These are phyloP conservation scores for Hemibagrus wyckioides DNA, from an alignment of 2,113 vertebrate species.

Conservation along the genomic window DNA sequence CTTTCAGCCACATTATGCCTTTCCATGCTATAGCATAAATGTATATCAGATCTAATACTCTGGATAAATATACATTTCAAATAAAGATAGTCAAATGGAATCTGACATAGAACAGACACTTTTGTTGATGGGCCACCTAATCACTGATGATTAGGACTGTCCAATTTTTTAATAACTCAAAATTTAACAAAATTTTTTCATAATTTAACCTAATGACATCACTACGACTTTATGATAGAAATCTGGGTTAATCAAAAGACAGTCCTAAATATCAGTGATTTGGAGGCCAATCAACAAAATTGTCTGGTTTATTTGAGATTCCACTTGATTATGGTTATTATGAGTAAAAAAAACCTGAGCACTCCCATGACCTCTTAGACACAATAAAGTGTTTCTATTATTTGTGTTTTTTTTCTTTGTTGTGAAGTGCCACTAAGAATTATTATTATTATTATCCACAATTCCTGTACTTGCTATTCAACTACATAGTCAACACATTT, in stretches of 20 bases:
- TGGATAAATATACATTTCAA: not conserved
- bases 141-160: not conserved
- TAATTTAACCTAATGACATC: too few relatives aligned
- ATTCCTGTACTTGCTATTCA: not conserved
- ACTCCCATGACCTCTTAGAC: not conserved
- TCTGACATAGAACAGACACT: not conserved
- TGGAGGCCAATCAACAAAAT: too few relatives aligned
- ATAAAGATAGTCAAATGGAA: not conserved
- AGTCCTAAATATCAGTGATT: too few relatives aligned
- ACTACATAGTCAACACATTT: not conserved
- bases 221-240: not conserved
- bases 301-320: too few relatives aligned
- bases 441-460: not conserved
- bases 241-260: too few relatives aligned
- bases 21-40: not conserved
- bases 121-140: not conserved
- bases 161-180: not conserved
- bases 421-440: not conserved
- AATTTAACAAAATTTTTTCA: too few relatives aligned
- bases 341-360: too few relatives aligned
- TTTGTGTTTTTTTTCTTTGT: not conserved
- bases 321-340: too few relatives aligned
- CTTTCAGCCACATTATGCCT: not conserved
- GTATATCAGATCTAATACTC: not conserved
- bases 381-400: not conserved